Conservation (phyloP, 1,140 invertebrate genomes). For the Mactra quadrangularis region DNA sequence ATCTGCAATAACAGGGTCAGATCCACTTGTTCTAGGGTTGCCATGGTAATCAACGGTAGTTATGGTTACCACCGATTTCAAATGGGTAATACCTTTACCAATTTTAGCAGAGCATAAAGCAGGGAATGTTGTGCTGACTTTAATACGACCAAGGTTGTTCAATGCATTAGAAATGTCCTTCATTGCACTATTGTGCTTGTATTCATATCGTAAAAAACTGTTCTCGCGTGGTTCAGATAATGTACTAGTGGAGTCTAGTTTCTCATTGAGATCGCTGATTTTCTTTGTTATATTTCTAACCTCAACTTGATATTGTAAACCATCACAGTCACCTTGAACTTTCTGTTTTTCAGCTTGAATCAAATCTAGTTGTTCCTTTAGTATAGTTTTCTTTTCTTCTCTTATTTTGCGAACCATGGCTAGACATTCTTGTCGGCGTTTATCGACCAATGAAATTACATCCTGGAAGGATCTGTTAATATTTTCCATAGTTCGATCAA, state of each 20-base stretch:
- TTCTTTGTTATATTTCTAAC: slow-evolving; percentile 95
- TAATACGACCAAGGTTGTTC: slow-evolving; percentile 86
- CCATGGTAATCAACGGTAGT: slow-evolving; percentile 95
- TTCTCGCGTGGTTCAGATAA: slow-evolving; percentile 95
- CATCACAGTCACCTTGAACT: slow-evolving; percentile 94
- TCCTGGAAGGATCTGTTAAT: slow-evolving; percentile 89
- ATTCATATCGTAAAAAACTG: slow-evolving; percentile 93
- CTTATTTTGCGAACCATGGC: slow-evolving; percentile 89
- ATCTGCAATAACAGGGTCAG: slow-evolving; percentile 91
- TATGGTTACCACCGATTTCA: slow-evolving; percentile 88
- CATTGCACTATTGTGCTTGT: slow-evolving; percentile 85
- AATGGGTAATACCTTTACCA: slow-evolving; percentile 87
- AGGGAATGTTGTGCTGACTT: slow-evolving; percentile 94
- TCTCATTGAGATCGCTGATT: slow-evolving; percentile 93
- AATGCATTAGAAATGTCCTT: slow-evolving; percentile 83
- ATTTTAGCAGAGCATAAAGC: slow-evolving; percentile 86
- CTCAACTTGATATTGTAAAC: slow-evolving; percentile 95
- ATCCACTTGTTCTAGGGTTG: slow-evolving; percentile 88
- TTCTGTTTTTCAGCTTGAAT: slow-evolving; percentile 95
- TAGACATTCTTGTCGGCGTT: slow-evolving; percentile 89
- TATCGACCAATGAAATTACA: slow-evolving; percentile 90
- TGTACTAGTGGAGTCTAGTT: slow-evolving; percentile 91
- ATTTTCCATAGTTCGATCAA: slow-evolving; percentile 84
- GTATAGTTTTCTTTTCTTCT: slow-evolving; percentile 92
- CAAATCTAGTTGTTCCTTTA: slow-evolving; percentile 94